A percentile compares a stretch with the other conserved stretches of the same genome.
These are phyloP conservation scores for Drosophila pseudoananassae DNA, from an alignment of 1,140 invertebrate species.

Conservation along the genomic window DNA sequence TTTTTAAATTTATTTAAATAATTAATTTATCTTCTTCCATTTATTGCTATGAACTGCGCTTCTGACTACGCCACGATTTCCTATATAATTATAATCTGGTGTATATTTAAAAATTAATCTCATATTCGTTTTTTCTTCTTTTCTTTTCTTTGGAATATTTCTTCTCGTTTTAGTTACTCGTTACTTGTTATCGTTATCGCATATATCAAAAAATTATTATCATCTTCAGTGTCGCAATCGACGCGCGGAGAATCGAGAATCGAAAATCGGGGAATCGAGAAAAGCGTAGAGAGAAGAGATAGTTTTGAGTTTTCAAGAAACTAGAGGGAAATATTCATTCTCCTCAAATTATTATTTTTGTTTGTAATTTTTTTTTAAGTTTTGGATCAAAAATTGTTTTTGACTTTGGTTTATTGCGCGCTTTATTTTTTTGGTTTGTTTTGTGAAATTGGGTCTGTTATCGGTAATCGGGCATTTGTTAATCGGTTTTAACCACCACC, in stretches of 20 bases:
- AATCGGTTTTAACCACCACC: constrained; percentile 88
- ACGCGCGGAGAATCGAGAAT: constrained; percentile 61
- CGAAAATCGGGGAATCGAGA: constrained; percentile 28
- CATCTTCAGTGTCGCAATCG: constrained; percentile 68
- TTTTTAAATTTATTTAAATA: constrained; percentile 14
- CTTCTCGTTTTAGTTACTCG: constrained; percentile 23
- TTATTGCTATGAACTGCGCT: constrained; percentile 70
- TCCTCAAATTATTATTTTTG: constrained; percentile 19
- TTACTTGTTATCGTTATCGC: constrained; percentile 2
- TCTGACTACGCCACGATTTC: constrained; percentile 57
- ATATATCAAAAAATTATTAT: constrained; percentile 81
- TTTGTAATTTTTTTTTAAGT: constrained; percentile 16
- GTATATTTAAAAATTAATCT: constrained; percentile 51
- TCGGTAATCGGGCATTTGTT: constrained; percentile 21
- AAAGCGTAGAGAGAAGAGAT: constrained; percentile 39
- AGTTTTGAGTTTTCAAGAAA: constrained; percentile 20
- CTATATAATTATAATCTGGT: constrained; percentile 48
- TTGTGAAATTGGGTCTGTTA: constrained; percentile 26
- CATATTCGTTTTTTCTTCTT: constrained; percentile 5
- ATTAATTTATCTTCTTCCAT: constrained; percentile 12
- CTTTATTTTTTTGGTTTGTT: constrained; percentile 28
- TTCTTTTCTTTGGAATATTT: background rate
- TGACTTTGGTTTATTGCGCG: constrained; percentile 34
- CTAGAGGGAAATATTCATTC: background rate
- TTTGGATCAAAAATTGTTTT: constrained; percentile 1